Conservation (phyloP, 2,888 invertebrate genomes). For the Aleiodes alternator region DNA sequence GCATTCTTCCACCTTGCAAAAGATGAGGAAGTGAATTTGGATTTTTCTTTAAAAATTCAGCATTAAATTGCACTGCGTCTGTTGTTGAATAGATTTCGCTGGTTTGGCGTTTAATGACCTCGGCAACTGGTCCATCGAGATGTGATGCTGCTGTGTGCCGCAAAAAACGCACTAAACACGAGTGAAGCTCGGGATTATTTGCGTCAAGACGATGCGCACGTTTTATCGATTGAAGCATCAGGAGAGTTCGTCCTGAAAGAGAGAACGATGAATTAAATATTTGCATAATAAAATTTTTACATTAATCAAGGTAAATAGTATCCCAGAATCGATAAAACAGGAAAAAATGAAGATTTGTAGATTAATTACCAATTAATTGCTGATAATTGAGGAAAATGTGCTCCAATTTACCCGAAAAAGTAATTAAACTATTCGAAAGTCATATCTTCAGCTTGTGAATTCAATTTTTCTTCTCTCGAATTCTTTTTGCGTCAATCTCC, state of each 20-base stretch:
- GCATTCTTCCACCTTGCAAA: conserved; percentile 89
- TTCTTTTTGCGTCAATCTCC: too few relatives aligned
- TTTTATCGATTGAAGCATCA: conserved; percentile 97
- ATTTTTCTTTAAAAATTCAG: conserved; percentile 73
- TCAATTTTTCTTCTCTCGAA: too few relatives aligned
- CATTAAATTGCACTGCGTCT: conserved; percentile 78
- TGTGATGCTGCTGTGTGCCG: conserved; percentile 75
- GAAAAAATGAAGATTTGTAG: too few relatives aligned
- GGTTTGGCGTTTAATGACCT: conserved; percentile 77
- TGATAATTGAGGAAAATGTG: too few relatives aligned
- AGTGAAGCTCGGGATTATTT: conserved; percentile 88
- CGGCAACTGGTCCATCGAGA: conserved; percentile 76
- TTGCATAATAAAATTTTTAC: too few relatives aligned
- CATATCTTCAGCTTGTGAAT: too few relatives aligned
- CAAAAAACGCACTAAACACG: conserved; percentile 89
- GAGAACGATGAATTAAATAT: background rate
- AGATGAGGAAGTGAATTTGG: conserved; percentile 84
- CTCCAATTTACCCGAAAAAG: too few relatives aligned
- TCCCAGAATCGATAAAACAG: background rate
- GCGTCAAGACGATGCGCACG: conserved; percentile 88
- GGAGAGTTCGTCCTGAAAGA: conserved; percentile 86
- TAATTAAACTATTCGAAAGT: too few relatives aligned
- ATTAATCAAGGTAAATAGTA: background rate
- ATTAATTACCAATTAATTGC: too few relatives aligned
- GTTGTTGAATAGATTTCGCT: conserved; percentile 78